Conservation (phyloP, 2,888 invertebrate species). For the Pheosia tremula region DNA sequence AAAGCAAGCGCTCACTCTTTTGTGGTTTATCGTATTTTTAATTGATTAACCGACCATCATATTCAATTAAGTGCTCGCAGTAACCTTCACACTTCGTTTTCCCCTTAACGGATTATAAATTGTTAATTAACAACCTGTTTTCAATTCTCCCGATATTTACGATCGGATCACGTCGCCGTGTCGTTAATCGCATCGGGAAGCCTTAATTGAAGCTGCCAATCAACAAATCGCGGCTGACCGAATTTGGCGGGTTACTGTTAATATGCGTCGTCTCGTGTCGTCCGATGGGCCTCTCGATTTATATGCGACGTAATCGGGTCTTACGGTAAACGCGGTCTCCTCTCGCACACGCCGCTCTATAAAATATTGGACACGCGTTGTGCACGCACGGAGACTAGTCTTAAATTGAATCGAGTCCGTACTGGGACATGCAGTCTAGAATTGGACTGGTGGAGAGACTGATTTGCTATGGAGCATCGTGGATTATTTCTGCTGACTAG, state of each 20-base stretch:
- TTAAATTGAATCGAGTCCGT: conserved; percentile 31
- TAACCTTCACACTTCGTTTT: conserved; percentile 6
- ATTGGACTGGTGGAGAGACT: conserved; percentile 24
- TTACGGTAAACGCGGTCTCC: conserved; percentile 63
- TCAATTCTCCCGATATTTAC: conserved; percentile 12
- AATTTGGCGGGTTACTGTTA: conserved; percentile 76
- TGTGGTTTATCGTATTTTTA: background rate
- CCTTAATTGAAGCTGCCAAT: conserved; percentile 29
- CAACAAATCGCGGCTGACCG: conserved; percentile 44
- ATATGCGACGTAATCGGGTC: conserved; percentile 77
- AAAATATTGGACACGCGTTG: conserved; percentile 46
- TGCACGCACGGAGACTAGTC: conserved; percentile 30
- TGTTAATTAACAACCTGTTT: conserved; percentile 21
- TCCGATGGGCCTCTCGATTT: conserved; percentile 59
- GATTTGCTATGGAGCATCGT: conserved; percentile 17
- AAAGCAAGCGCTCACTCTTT: background rate
- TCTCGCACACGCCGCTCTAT: conserved; percentile 49
- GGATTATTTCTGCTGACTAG: background rate
- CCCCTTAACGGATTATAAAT: conserved; percentile 1
- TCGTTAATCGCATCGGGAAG: conserved; percentile 13
- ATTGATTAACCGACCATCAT: conserved; percentile 1
- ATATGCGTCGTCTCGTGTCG: conserved; percentile 50
- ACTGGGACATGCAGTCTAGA: conserved; percentile 33
- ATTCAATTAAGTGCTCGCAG: conserved; percentile 1
- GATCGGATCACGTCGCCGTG: background rate